Conservation (phyloP, 92 coral and sea anemone species). For the Virgularia gustaviana region DNA sequence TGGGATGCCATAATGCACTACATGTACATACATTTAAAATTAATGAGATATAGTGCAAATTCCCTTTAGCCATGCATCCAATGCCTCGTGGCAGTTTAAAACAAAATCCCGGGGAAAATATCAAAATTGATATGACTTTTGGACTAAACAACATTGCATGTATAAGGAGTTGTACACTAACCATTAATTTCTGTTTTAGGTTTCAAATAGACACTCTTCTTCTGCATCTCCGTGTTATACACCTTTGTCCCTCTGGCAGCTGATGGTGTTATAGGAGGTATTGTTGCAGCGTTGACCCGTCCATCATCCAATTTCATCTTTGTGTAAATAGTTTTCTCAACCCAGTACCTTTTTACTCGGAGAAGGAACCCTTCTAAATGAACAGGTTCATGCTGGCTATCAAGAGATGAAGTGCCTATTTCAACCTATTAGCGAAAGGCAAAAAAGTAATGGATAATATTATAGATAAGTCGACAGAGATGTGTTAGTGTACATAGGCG, state of each 20-base stretch:
- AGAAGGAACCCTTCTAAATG: background rate
- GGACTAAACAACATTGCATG: background rate
- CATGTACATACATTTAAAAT: too few relatives aligned
- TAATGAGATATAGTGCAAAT: too few relatives aligned
- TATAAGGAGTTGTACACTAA: background rate
- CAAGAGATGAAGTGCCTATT: too few relatives aligned
- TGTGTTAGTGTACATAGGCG: too few relatives aligned
- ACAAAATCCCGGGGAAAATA: too few relatives aligned
- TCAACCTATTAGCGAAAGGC: too few relatives aligned
- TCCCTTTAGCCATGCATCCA: too few relatives aligned
- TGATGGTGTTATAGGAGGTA: constrained; percentile 51
- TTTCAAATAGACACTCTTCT: constrained; percentile 45
- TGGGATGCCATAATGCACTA: too few relatives aligned
- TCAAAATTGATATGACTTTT: background rate
- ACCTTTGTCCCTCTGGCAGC: constrained; percentile 20
- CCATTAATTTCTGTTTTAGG: constrained; percentile 14
- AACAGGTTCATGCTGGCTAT: background rate
- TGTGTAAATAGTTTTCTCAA: constrained; percentile 30
- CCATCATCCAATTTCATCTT: constrained; percentile 16
- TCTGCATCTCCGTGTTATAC: constrained; percentile 44
- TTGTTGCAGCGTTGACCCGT: constrained; percentile 8
- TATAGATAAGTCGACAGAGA: too few relatives aligned
- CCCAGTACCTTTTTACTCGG: background rate
- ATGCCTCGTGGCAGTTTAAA: too few relatives aligned
- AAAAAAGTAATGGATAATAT: too few relatives aligned